Evolutionary conservation across 2,888 invertebrate genomes (phyloP), one percentile per base, ranked within the genome.

Genomic region (Drosophila mimetica): DNA sequence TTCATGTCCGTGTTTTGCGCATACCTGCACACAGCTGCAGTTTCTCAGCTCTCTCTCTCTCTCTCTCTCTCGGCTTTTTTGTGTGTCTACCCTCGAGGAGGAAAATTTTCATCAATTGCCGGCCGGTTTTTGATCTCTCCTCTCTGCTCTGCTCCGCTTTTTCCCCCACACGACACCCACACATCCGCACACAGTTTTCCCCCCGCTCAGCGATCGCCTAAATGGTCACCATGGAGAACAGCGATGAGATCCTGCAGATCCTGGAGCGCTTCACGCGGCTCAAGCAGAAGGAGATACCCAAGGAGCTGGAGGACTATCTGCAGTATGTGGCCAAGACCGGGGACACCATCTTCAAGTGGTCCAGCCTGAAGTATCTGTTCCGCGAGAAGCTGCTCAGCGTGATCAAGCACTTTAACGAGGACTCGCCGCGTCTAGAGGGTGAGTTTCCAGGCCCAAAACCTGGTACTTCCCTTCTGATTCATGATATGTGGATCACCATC

Each of bases 341-440:
- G 75, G 97, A 98, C 92, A 97, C 97, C 36, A 95, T 98, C 75
- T 98, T 97, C 91, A 97, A 97, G 89, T 98, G 98, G 98, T 93
- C 96, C 44, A 93, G 96, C 75, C 94, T 98, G 51, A 97, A 97
- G 92, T 95, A 95, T 90, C 94, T 98, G 80, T 96, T 98, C 91
- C 95, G 96, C 76, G 96, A 96, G 90, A 98, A 98, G 91, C 93
- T 98, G 41, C 93, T 97, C 39, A 94, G 94, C 81, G 97, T 98
- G 42, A 96, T 98, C 86, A 96, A 95, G 32, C 96, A 97, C 81
- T 97, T 98, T 89, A 95, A 96, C 88, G 96, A 97, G 91, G 95
- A 95, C 34, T 95, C 96, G 48, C 95, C 96, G 55, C 93, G 93
- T 77, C 79, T 91, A 11, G 91, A 92, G 79, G 92, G 92, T 92